A percentile compares a stretch with the other conserved stretches of the same genome.
Conservation (phyloP, 2,113 vertebrate species). For the Varanus komodoensis region DNA sequence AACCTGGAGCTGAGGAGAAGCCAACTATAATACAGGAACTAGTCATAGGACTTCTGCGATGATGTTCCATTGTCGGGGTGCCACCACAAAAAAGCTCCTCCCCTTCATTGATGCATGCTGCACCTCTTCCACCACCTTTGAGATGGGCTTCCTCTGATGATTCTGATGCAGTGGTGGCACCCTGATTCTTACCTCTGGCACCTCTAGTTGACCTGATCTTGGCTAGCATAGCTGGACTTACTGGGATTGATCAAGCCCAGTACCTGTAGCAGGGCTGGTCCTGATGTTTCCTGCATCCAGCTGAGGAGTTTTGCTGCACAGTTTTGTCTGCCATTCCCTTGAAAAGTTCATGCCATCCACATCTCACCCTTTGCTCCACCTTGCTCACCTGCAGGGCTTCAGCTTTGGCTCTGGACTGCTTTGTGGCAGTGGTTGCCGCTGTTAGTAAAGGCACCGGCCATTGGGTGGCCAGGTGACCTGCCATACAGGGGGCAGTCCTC, state of each 20-base stretch:
- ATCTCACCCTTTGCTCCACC: background rate
- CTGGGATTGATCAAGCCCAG: background rate
- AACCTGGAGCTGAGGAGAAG: background rate
- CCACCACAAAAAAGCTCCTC: too few relatives aligned
- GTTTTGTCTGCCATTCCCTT: background rate
- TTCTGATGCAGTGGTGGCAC: too few relatives aligned
- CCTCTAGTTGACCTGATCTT: background rate
- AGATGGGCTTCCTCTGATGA: too few relatives aligned
- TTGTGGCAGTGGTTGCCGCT: background rate
- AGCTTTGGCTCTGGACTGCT: background rate
- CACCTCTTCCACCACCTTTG: too few relatives aligned
- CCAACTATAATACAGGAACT: too few relatives aligned
- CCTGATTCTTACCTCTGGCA: too few relatives aligned
- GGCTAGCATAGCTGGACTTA: too few relatives aligned
- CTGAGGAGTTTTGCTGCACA: background rate
- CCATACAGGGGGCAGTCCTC: too few relatives aligned
- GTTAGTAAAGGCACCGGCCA: too few relatives aligned
- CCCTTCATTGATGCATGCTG: too few relatives aligned
- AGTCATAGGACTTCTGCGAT: background rate
- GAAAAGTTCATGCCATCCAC: background rate
- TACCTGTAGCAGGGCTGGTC: background rate
- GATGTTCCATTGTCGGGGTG: too few relatives aligned
- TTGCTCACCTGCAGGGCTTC: background rate
- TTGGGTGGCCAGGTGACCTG: too few relatives aligned
- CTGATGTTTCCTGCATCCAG: background rate